Evolutionary conservation across 2,888 invertebrate genomes (phyloP), one percentile per base, ranked within the genome.

Genomic region (Electrophaes corylata): DNA sequence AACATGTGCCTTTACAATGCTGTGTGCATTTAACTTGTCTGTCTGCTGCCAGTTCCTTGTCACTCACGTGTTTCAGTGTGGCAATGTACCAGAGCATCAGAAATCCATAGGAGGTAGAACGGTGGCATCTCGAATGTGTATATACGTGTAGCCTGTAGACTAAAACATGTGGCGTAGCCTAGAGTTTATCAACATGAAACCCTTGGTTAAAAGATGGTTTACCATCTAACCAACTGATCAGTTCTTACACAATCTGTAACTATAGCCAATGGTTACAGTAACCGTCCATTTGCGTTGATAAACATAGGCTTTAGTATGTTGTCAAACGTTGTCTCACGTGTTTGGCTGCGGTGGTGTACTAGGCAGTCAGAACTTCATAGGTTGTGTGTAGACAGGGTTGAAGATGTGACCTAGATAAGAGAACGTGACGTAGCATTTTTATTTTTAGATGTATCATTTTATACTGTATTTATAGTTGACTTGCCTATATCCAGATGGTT

Each of bases 41-140:
- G 41, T 39, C 29, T 23, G 55, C 41, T 44, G 37, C 45, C 48
- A 51, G 40, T 37, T 50, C 53, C 12, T 35, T 40, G 62, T 49
- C 63, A 41, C 50, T 59, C 64, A 66, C 66, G 66, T 64, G 62
- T 58, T 60, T 60, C 44, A 47, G 58, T 61, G 56, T 54, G 65
- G 48, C 35, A 14, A 61, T 41, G 53, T 63, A 66, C 61, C 37
- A 62, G 65, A 60, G 14, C 20, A n/a, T 12, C 57, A 60, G 45
- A 62, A 41, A 10, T 18, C 8, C 35, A 6, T 5, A 51, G 46
- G 23, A 35, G 20, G 29, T 37, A 44, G 2, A 3, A 20, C 23
- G 40, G n/a, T 12, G 6, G 11, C 41, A 12, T 41, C 23, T 23
- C 12, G 1, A 1, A 41, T 26, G 26, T 26, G 43, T 23, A 23